Percentiles rank a stretch among this genome's conserved stretches.
Evolutionary conservation across 1,140 invertebrate species (phyloP).

Genomic region (Stegodyphus dumicola): DNA sequence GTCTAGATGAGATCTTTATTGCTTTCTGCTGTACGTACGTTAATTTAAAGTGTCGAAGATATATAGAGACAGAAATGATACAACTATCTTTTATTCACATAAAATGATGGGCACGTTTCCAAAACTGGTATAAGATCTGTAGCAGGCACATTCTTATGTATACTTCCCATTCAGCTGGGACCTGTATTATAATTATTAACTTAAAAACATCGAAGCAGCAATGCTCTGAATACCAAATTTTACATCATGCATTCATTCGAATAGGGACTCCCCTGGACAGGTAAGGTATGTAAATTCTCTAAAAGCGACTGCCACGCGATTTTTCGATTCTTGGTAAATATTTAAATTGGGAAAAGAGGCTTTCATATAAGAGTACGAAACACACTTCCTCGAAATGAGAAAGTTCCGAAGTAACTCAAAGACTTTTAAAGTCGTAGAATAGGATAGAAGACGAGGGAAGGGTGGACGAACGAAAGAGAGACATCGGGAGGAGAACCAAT

Average conservation of each 20-base stretch:
- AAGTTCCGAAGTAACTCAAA: slow-evolving; percentile 25
- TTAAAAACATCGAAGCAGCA: not conserved
- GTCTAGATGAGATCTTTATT: too few relatives aligned
- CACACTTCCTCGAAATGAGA: slow-evolving; percentile 49
- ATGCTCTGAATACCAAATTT: slow-evolving; percentile 33
- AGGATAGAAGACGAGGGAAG: slow-evolving; percentile 27
- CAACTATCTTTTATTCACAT: too few relatives aligned
- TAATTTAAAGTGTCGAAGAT: too few relatives aligned
- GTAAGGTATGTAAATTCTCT: slow-evolving; percentile 53
- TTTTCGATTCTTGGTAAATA: slow-evolving; percentile 42
- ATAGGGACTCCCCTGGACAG: slow-evolving; percentile 45
- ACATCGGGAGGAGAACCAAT: slow-evolving; percentile 40
- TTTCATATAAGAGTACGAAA: slow-evolving; percentile 14
- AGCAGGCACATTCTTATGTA: too few relatives aligned
- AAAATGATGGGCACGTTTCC: too few relatives aligned
- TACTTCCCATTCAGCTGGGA: too few relatives aligned
- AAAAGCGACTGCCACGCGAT: slow-evolving; percentile 29
- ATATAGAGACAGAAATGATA: too few relatives aligned
- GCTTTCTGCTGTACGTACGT: too few relatives aligned
- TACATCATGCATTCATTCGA: slow-evolving; percentile 11
- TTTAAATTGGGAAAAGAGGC: slow-evolving; percentile 46
- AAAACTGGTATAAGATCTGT: too few relatives aligned
- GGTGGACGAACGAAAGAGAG: slow-evolving; percentile 44
- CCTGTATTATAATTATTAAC: slow-evolving; percentile 11
- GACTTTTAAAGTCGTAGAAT: slow-evolving; percentile 29